phyloP scores from a whole-genome alignment of 2,113 vertebrate species.

The Plestiodon gilberti region DNA sequence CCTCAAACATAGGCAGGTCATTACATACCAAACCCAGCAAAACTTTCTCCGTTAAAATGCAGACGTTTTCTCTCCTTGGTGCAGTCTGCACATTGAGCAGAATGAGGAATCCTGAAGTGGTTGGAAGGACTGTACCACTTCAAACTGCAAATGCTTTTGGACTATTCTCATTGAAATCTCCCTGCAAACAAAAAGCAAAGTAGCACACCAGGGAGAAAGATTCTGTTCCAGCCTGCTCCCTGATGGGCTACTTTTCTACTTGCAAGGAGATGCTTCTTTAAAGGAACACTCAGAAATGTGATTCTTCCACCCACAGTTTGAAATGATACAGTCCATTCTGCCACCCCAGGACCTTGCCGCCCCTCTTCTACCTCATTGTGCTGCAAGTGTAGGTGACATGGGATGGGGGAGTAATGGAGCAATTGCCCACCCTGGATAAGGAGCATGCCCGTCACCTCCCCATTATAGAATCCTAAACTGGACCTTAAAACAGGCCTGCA shows the following conservation, averaged over 20 bases:
- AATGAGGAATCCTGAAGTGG: background rate
- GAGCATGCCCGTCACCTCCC: no score
- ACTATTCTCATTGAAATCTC: no score
- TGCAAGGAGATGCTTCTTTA: no score
- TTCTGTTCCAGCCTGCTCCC: background rate
- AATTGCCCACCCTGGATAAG: no score
- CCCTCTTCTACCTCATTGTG: background rate
- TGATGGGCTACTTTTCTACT: background rate
- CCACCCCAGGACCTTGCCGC: background rate
- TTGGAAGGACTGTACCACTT: background rate
- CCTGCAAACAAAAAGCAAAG: background rate
- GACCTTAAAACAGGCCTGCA: no score
- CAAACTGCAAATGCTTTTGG: background rate
- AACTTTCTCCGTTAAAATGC: background rate
- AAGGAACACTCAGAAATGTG: background rate
- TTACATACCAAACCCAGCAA: background rate
- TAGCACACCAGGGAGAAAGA: background rate
- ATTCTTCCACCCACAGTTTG: no score
- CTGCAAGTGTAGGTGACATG: no score
- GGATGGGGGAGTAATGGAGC: no score
- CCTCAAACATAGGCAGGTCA: no score
- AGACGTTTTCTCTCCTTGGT: background rate
- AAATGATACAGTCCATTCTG: background rate
- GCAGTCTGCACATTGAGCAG: background rate
- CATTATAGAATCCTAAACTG: no score